phyloP scores from a whole-genome alignment of 2,888 invertebrate genomes.

The Oscheius myriophilus region DNA sequence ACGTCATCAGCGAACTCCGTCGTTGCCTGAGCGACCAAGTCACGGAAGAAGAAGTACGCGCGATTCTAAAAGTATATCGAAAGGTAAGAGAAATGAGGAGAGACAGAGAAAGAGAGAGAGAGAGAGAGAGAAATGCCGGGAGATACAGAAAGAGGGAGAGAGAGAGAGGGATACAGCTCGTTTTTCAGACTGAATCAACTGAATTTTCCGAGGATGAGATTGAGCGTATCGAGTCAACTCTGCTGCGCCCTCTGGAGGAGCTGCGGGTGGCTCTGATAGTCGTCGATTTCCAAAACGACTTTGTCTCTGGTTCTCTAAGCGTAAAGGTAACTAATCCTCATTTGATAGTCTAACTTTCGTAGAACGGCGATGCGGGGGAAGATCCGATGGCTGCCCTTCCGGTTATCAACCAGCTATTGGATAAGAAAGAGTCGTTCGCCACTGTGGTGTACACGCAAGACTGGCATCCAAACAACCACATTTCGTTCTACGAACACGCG shows the following conservation, averaged over 20 bases:
- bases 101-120: background rate
- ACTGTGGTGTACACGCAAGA: slow-evolving; percentile 83
- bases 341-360: slow-evolving; percentile 27
- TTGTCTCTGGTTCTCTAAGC: slow-evolving; percentile 91
- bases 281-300: slow-evolving; percentile 97
- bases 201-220: slow-evolving; percentile 19
- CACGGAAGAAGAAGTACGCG: too few species aligned
- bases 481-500: slow-evolving; percentile 91
- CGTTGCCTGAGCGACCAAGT: too few species aligned
- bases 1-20: too few species aligned
- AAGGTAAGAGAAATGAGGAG: background rate
- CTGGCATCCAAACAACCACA: slow-evolving; percentile 96
- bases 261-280: slow-evolving; percentile 81
- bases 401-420: slow-evolving; percentile 57
- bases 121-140: background rate
- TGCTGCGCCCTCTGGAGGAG: slow-evolving; percentile 39
- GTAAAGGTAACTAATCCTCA: slow-evolving; percentile 78
- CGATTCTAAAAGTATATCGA: background rate
- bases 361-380: slow-evolving; percentile 64
- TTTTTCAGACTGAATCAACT: background rate
- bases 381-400: slow-evolving; percentile 64
- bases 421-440: slow-evolving; percentile 42
- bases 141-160: background rate
- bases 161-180: background rate
- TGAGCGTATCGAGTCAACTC: slow-evolving; percentile 8